A percentile compares a stretch with the other conserved stretches of the same genome.
phyloP scores from a whole-genome alignment of 1,140 invertebrate genomes.

The Aphelinus atriplicis region DNA sequence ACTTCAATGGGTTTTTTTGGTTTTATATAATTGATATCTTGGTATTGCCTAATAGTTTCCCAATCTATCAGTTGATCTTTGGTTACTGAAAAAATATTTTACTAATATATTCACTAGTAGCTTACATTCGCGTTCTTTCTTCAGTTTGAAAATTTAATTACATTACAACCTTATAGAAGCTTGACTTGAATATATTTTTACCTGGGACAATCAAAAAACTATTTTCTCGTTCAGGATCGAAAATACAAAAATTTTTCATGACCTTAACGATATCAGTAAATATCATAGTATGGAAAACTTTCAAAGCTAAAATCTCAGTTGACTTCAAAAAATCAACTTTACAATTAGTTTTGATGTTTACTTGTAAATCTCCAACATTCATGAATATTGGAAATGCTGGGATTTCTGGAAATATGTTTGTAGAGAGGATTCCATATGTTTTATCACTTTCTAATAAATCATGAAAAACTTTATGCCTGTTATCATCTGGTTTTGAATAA shows the following conservation, averaged over 20 bases:
- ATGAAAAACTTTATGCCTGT: slow-evolving; percentile 54
- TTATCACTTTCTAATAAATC: slow-evolving; percentile 50
- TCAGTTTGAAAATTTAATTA: no score
- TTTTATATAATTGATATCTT: slow-evolving; percentile 51
- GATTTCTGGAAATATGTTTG: slow-evolving; percentile 68
- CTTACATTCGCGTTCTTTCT: no score
- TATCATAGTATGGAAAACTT: slow-evolving; percentile 69
- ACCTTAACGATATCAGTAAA: slow-evolving; percentile 80
- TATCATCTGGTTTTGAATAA: slow-evolving; percentile 52
- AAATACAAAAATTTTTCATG: slow-evolving; percentile 81
- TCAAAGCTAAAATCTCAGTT: slow-evolving; percentile 69
- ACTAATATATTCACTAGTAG: neutral
- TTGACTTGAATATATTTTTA: slow-evolving; percentile 43
- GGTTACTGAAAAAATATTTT: slow-evolving; percentile 36
- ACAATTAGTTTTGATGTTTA: slow-evolving; percentile 70
- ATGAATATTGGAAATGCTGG: slow-evolving; percentile 88
- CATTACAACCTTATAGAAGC: no score
- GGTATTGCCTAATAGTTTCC: slow-evolving; percentile 65
- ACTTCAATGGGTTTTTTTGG: slow-evolving; percentile 44
- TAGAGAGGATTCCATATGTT: slow-evolving; percentile 71
- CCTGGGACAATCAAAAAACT: slow-evolving; percentile 82
- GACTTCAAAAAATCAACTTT: slow-evolving; percentile 65
- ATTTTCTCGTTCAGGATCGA: slow-evolving; percentile 74
- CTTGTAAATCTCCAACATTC: slow-evolving; percentile 80
- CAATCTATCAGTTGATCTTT: slow-evolving; percentile 71